Percentiles rank a stretch among this genome's conserved stretches.
phyloP scores from a whole-genome alignment of 2,113 vertebrate species.

The Gobiocypris rarus region DNA sequence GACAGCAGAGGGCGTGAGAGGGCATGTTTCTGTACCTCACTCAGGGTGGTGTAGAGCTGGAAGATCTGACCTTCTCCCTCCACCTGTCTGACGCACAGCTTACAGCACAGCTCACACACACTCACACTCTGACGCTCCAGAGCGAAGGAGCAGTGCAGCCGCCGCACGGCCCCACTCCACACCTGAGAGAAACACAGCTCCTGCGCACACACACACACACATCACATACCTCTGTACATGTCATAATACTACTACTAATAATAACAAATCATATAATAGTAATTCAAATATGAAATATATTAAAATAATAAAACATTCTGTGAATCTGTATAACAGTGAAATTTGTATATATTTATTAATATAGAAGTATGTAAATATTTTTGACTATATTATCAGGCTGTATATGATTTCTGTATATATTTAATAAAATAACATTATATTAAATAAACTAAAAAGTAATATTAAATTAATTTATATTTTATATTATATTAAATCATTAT shows the following conservation, averaged over 20 bases:
- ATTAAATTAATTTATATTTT: too few species aligned
- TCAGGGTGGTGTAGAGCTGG: constrained; percentile 89
- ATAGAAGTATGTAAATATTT: too few species aligned
- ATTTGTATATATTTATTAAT: too few species aligned
- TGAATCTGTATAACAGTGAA: too few species aligned
- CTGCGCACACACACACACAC: constrained; percentile 68
- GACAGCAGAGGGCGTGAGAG: not conserved
- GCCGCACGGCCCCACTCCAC: constrained; percentile 91
- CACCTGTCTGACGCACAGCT: constrained; percentile 95
- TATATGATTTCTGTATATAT: too few species aligned
- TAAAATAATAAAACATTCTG: too few species aligned
- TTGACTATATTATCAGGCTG: too few species aligned
- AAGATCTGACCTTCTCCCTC: constrained; percentile 99
- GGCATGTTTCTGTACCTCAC: constrained; percentile 79
- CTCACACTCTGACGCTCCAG: constrained; percentile 88
- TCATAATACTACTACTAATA: not conserved
- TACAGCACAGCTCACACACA: constrained; percentile 89
- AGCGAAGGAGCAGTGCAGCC: constrained; percentile 92
- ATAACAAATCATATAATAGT: too few species aligned
- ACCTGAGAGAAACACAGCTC: constrained; percentile 95
- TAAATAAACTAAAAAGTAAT: too few species aligned
- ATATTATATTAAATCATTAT: too few species aligned
- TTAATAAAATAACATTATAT: too few species aligned
- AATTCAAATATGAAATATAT: too few species aligned
- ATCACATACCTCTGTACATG: not conserved